phyloP scores from a whole-genome alignment of 2,797 vertebrate genomes.

The Amblyopsis hoosieri region DNA sequence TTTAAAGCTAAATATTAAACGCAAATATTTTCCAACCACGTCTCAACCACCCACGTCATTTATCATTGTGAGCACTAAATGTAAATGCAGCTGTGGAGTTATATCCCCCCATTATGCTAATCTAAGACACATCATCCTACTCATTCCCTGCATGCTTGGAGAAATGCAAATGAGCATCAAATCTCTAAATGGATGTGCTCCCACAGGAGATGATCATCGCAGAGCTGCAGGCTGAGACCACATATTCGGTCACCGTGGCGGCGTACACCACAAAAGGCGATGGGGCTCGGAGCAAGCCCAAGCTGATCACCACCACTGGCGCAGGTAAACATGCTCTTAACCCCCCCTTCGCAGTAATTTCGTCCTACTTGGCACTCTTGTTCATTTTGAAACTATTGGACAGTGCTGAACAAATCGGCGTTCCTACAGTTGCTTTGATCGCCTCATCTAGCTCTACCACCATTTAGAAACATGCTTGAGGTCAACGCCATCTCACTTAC shows the following conservation, averaged over 20 bases:
- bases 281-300: conserved; percentile 97
- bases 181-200: conserved; percentile 13
- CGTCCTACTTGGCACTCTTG: too few relatives aligned
- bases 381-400: too few relatives aligned
- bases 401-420: too few relatives aligned
- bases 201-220: conserved; percentile 94
- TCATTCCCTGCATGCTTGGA: conserved; percentile 3
- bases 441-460: too few relatives aligned
- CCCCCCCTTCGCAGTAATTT: not conserved
- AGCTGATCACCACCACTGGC: conserved; percentile 92
- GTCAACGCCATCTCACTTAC: too few relatives aligned
- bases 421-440: too few relatives aligned
- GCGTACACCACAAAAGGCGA: conserved; percentile 98
- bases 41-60: too few relatives aligned
- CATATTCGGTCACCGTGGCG: conserved; percentile 94
- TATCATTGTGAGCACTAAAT: not conserved
- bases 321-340: conserved; percentile 82
- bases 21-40: too few relatives aligned
- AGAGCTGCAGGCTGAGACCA: conserved; percentile 94
- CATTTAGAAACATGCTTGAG: too few relatives aligned
- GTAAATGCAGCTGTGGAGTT: conserved; percentile 24
- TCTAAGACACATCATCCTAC: conserved; percentile 21
- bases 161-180: conserved; percentile 22
- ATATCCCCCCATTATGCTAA: conserved; percentile 19
- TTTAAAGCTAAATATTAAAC: too few relatives aligned